Base-by-base conservation (phyloP, 1,140 invertebrate genomes). In the Drosophila aff. region DNA sequence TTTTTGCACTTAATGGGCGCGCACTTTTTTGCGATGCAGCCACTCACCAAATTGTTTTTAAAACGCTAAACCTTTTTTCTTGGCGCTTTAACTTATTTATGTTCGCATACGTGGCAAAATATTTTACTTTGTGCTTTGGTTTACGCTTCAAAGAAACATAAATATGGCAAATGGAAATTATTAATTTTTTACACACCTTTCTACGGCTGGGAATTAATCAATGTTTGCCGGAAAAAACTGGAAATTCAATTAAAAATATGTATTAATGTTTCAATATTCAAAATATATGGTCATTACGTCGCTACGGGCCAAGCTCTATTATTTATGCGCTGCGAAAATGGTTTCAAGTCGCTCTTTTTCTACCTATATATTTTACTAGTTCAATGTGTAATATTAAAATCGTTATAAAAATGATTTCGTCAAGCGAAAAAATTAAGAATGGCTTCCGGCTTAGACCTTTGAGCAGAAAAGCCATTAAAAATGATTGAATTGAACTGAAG, bases 11-110 rank as follows among this genome's bases (percentile, higher is more conserved):
- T 66, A 64, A 84, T 87, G 52, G 68, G 67, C 78, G 53, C 69
- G 28, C 47, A 72, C 58, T 77, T 80, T 76, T 76, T 63, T 65
- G 21, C 40, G 7, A 52, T 47, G 46, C 9, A 23, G 38, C 53
- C 69, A 82, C 72, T 85, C 66, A 31, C 58, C 50, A 90, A 87
- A 84, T 90, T 90, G 81, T 87, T 87, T 78, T 84, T 84, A 68
- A 90, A 84, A 78, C 50, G 66, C 81, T 76, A 86, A 78, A 57
- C 15, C 49, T 85, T 82, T 71, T 59, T 60, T 76, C 60, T 69
- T 71, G 40, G 23, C 58, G 53, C 76, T 73, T 60, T 63, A 77
- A 71, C 69, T 78, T 83, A 83, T 87, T 81, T 87, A 81, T 83
- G 71, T 69, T 57, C 36, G 63, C 43, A 43, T 33, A 81, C 63